A percentile compares a stretch with the other conserved stretches of the same genome.
These are phyloP conservation scores for Tursiops truncatus DNA, from an alignment of 2,113 vertebrate species.

Conservation along the genomic window DNA sequence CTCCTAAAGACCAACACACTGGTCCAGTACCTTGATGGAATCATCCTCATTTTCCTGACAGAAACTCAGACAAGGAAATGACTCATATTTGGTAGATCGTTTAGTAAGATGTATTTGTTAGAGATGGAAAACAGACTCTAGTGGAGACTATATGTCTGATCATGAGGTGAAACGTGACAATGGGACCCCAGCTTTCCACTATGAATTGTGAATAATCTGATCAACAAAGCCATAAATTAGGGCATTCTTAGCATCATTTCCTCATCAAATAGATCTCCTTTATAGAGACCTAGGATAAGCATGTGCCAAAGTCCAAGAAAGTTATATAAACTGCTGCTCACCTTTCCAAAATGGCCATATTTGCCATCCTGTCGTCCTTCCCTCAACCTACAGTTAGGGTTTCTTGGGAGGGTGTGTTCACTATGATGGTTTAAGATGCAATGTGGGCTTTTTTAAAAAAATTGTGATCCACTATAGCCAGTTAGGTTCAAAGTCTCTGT, in stretches of 20 bases:
- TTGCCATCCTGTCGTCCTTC: background rate
- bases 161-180: background rate
- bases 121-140: background rate
- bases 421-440: background rate
- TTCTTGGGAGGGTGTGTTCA: accelerated
- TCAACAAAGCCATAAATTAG: background rate
- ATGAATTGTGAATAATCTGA: background rate
- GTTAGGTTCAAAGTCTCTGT: background rate
- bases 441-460: background rate
- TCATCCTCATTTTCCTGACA: background rate
- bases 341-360: background rate
- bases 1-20: background rate
- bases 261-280: background rate
- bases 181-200: background rate
- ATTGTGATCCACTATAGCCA: background rate
- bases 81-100: background rate
- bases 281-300: background rate
- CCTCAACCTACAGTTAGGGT: background rate
- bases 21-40: background rate
- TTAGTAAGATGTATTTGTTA: background rate
- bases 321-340: background rate
- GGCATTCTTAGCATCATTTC: background rate
- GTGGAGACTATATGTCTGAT: background rate
- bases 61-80: background rate
- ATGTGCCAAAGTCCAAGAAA: background rate